Evolutionary conservation across 2,797 vertebrate species (phyloP).

Genomic region (Melanotaenia trifasciata): DNA sequence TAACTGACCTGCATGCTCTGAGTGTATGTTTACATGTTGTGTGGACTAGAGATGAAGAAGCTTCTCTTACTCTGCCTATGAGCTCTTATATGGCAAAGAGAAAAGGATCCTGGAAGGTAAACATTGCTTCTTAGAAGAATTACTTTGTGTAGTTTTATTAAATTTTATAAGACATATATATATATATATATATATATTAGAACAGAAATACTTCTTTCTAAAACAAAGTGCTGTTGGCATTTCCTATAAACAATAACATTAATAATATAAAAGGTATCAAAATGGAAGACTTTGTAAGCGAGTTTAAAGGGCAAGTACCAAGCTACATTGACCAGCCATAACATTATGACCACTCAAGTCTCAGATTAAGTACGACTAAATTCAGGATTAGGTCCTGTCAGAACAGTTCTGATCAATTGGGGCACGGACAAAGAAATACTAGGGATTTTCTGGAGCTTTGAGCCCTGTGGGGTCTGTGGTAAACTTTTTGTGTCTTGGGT

Average conservation of each 20-base stretch:
- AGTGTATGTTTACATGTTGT: background rate
- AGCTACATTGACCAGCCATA: background rate
- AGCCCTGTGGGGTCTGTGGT: background rate
- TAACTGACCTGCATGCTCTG: slow-evolving; percentile 13
- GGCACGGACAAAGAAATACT: background rate
- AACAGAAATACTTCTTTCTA: background rate
- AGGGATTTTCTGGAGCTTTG: background rate
- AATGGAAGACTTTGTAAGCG: background rate
- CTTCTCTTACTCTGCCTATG: background rate
- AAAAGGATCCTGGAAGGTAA: background rate
- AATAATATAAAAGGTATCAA: background rate
- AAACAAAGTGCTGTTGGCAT: background rate
- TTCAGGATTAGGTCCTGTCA: background rate
- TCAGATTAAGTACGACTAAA: background rate
- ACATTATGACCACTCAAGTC: background rate
- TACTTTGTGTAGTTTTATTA: too few relatives aligned
- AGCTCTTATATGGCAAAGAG: background rate
- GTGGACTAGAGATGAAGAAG: background rate
- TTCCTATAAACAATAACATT: background rate
- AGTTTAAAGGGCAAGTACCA: background rate
- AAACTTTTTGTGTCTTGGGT: too few relatives aligned
- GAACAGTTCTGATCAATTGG: background rate
- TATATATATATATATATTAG: background rate
- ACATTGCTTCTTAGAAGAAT: too few relatives aligned
- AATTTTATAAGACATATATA: background rate